A percentile compares a stretch with the other conserved stretches of the same genome.
Conservation (phyloP, 2,888 invertebrate species). For the Apocheima hispidaria region DNA sequence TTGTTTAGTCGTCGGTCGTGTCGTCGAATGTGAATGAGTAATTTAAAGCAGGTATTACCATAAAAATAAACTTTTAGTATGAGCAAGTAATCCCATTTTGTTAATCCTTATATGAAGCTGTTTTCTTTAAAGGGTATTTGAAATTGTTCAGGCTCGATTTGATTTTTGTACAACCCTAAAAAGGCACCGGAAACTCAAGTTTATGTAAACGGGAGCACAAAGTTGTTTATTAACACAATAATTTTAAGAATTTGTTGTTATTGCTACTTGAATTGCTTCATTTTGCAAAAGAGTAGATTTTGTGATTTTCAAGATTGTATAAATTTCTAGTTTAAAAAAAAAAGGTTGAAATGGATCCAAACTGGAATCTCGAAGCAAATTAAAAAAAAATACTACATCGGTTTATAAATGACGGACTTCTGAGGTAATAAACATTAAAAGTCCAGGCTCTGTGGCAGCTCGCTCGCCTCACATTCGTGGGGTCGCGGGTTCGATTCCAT, state of each 20-base stretch:
- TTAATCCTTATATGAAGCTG: conserved; percentile 20
- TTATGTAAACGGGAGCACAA: conserved; percentile 11
- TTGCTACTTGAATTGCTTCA: conserved; percentile 26
- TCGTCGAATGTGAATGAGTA: conserved; percentile 4
- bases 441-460: too few relatives aligned
- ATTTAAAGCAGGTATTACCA: conserved; percentile 25
- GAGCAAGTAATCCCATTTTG: conserved; percentile 18
- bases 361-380: too few relatives aligned
- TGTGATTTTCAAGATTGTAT: neutral
- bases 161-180: conserved; percentile 23
- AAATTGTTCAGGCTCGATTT: conserved; percentile 14
- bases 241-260: conserved; percentile 16
- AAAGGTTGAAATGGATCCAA: too few relatives aligned
- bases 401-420: too few relatives aligned
- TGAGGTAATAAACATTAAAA: too few relatives aligned
- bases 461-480: too few relatives aligned
- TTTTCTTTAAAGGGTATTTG: conserved; percentile 16
- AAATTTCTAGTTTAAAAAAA: neutral
- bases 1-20: neutral
- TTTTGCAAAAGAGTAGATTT: conserved; percentile 8
- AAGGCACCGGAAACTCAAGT: conserved; percentile 22
- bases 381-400: too few relatives aligned
- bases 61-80: conserved; percentile 29
- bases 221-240: conserved; percentile 16
- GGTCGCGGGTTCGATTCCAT: too few relatives aligned